A percentile compares a stretch with the other conserved stretches of the same genome.
Conservation (phyloP, 2,113 vertebrate genomes). For the Pelusios castaneus region DNA sequence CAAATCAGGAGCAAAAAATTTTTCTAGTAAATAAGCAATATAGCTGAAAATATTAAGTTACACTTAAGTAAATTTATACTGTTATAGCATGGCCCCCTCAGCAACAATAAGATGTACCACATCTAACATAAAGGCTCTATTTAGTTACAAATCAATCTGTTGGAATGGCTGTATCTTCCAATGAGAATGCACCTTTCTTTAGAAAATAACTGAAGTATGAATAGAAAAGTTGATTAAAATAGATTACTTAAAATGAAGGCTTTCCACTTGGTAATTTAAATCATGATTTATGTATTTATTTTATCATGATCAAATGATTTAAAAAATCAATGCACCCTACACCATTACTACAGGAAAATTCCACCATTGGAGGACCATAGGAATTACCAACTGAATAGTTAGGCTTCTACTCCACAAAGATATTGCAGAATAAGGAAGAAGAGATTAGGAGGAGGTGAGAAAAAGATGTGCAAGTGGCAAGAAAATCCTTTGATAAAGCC, state of each 20-base stretch:
- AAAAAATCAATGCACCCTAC: background rate
- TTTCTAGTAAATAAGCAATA: background rate
- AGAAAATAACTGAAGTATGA: background rate
- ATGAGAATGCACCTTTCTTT: background rate
- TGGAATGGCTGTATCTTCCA: background rate
- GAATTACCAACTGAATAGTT: background rate
- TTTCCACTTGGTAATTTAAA: too few species aligned
- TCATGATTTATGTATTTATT: too few species aligned
- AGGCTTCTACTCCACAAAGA: background rate
- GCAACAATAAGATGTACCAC: too few species aligned
- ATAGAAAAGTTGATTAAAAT: background rate
- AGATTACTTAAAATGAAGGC: too few species aligned
- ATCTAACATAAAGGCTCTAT: background rate
- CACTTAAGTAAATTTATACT: too few species aligned
- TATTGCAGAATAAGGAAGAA: background rate
- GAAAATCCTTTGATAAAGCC: background rate
- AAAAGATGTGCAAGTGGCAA: background rate
- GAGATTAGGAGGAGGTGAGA: background rate
- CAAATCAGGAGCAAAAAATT: background rate
- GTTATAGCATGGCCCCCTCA: background rate
- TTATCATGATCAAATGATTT: too few species aligned
- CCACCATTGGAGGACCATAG: background rate
- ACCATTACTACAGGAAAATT: background rate
- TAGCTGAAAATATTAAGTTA: background rate
- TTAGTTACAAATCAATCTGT: background rate